These are phyloP conservation scores for Peromyscus nudipes DNA, from an alignment of 2,797 vertebrate species.

Conservation along the genomic window DNA sequence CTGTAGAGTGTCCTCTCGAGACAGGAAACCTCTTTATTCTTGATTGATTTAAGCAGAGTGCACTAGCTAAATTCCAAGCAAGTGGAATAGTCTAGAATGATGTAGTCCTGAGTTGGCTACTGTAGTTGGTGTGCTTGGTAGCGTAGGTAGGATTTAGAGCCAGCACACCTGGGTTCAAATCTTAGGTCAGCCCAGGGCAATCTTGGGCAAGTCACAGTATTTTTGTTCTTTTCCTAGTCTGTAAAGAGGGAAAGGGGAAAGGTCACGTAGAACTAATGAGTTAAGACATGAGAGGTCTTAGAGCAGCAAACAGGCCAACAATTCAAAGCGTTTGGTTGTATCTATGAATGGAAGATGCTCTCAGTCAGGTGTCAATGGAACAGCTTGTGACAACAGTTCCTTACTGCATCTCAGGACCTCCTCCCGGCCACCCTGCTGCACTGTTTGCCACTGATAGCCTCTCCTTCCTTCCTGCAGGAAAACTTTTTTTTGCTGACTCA, in stretches of 20 bases:
- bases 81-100: conserved; percentile 29
- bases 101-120: not conserved
- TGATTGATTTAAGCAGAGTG: not conserved
- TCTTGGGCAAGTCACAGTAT: not conserved
- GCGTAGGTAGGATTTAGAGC: not conserved
- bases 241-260: not conserved
- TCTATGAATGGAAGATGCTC: not conserved
- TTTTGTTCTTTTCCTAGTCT: conserved; percentile 17
- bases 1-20: not conserved
- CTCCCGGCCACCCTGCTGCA: not conserved
- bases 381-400: not conserved
- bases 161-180: not conserved
- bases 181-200: not conserved
- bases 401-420: not conserved
- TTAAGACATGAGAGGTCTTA: not conserved
- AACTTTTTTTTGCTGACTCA: conserved; percentile 68
- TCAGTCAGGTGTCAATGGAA: not conserved
- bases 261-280: not conserved
- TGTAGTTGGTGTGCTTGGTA: not conserved
- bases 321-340: not conserved
- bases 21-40: not conserved
- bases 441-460: not conserved
- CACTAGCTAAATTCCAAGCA: not conserved
- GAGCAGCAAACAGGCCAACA: not conserved
- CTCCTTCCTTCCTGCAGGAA: not conserved